Evolutionary conservation across 2,113 vertebrate species (phyloP).

Genomic region (Cyprinodon brontotheroides): DNA sequence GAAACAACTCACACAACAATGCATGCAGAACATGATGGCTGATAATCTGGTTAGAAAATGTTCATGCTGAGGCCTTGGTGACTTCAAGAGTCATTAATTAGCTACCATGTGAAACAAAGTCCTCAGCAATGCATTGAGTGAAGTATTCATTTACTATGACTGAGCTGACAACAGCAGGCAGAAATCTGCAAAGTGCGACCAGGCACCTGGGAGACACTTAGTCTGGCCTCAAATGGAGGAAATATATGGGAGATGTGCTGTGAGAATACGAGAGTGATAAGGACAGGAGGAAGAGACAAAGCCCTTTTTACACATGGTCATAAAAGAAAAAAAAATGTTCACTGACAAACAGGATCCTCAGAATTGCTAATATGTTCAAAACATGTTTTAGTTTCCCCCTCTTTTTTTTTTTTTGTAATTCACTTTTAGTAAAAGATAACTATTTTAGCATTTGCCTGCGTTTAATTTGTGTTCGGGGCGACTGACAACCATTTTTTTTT

Average conservation of each 20-base stretch:
- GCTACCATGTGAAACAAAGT: not conserved
- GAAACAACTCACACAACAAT: not conserved
- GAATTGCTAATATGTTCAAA: not conserved
- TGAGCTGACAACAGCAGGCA: not conserved
- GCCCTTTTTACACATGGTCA: conserved; percentile 47
- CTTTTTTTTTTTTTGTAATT: not conserved
- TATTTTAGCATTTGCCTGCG: not conserved
- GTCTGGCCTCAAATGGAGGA: not conserved
- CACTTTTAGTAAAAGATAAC: not conserved
- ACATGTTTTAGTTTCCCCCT: not conserved
- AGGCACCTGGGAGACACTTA: not conserved
- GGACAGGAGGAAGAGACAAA: conserved; percentile 19
- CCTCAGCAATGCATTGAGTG: not conserved
- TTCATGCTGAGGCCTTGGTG: not conserved
- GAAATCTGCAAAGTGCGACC: not conserved
- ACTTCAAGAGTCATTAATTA: not conserved
- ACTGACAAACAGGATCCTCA: not conserved
- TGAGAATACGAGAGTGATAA: conserved; percentile 13
- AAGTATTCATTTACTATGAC: not conserved
- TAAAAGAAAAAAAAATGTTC: not conserved
- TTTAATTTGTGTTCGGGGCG: not conserved
- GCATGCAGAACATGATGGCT: not conserved
- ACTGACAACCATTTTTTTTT: not conserved
- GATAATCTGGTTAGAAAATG: not conserved
- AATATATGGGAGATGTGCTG: not conserved